A percentile compares a stretch with the other conserved stretches of the same genome.
Conservation (phyloP, 2,888 invertebrate species). For the Luperina testacea region DNA sequence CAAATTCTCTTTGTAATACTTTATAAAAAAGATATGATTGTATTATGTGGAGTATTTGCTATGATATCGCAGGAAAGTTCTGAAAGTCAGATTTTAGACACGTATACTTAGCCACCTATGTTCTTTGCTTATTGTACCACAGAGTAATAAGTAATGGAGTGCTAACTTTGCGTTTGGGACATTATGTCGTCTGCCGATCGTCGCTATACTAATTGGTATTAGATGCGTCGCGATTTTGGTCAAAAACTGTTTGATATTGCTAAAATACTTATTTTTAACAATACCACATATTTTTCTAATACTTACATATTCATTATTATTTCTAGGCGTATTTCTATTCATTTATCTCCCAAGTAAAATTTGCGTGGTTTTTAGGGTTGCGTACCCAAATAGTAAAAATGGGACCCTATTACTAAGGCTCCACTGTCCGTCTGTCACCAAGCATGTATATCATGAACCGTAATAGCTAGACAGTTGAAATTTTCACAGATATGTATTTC, state of each 20-base stretch:
- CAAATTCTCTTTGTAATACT: conserved; percentile 26
- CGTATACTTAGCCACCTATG: background rate
- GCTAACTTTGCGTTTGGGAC: background rate
- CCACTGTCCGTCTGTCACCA: too few relatives aligned
- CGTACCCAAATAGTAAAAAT: too few relatives aligned
- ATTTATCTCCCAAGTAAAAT: background rate
- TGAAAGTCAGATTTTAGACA: background rate
- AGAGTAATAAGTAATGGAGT: background rate
- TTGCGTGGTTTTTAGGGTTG: too few relatives aligned
- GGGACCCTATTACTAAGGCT: too few relatives aligned
- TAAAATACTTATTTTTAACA: background rate
- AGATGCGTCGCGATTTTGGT: background rate
- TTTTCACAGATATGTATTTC: too few relatives aligned
- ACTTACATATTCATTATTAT: background rate
- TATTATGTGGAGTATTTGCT: conserved; percentile 19
- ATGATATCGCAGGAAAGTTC: conserved; percentile 28
- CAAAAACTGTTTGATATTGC: background rate
- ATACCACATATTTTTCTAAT: background rate
- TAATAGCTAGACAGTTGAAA: too few relatives aligned
- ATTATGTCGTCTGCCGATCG: background rate
- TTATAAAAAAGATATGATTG: conserved; percentile 40
- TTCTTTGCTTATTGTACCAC: background rate
- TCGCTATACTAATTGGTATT: background rate
- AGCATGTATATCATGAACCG: too few relatives aligned
- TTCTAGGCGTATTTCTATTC: background rate